These are phyloP conservation scores for Condylostylus longicornis DNA, from an alignment of 1,140 invertebrate genomes.

Conservation along the genomic window DNA sequence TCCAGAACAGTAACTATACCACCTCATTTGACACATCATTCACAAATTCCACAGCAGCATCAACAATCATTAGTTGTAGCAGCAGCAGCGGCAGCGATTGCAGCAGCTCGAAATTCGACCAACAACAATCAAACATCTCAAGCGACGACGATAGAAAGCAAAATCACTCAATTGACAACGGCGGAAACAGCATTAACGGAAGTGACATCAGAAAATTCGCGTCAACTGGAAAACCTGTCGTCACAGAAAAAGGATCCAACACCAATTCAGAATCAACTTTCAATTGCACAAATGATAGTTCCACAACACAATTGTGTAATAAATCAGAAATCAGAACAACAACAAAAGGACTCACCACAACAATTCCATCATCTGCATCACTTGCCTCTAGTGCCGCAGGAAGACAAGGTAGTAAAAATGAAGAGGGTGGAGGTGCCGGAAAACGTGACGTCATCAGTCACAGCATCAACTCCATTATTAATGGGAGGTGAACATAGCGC, in stretches of 20 bases:
- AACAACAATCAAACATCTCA: conserved; percentile 15
- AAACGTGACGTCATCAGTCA: conserved; percentile 18
- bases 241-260: not conserved
- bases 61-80: conserved; percentile 23
- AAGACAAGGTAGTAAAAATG: conserved; percentile 3
- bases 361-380: conserved; percentile 13
- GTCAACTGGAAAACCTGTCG: conserved; percentile 12
- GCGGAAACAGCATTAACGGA: conserved; percentile 16
- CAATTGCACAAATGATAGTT: too few species aligned
- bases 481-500: conserved; percentile 79
- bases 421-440: conserved; percentile 1
- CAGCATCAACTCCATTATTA: conserved; percentile 18
- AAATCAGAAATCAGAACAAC: not conserved
- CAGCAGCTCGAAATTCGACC: too few species aligned
- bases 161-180: conserved; percentile 11
- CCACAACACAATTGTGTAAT: not conserved
- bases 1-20: conserved; percentile 26
- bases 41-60: conserved; percentile 17
- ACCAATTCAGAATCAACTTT: not conserved
- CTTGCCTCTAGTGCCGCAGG: conserved; percentile 11
- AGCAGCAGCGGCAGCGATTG: conserved; percentile 12
- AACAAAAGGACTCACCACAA: not conserved
- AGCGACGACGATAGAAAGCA: conserved; percentile 1
- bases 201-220: conserved; percentile 20
- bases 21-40: conserved; percentile 18